Conservation (phyloP, 2,888 invertebrate species). For the Masnerella sp. region DNA sequence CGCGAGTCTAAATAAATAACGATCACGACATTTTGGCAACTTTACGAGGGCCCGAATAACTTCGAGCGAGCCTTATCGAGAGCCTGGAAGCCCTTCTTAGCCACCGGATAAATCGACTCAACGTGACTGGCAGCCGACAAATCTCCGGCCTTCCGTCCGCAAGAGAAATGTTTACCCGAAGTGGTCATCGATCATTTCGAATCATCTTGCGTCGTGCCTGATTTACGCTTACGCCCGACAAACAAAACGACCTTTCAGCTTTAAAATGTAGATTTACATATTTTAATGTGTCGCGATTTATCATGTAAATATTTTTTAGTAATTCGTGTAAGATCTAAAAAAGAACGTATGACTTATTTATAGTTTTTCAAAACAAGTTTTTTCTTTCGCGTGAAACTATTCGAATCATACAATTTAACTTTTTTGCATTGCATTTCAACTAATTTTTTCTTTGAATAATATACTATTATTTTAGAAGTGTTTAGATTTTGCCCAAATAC, state of each 20-base stretch:
- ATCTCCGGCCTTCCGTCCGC: slow-evolving; percentile 64
- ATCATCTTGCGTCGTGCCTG: slow-evolving; percentile 39
- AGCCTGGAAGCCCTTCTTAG: slow-evolving; percentile 64
- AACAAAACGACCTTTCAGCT: slow-evolving; percentile 21
- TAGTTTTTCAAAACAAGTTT: too few species aligned
- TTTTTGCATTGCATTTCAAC: too few species aligned
- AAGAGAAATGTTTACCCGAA: slow-evolving; percentile 54
- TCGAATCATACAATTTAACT: too few species aligned
- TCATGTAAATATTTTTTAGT: too few species aligned
- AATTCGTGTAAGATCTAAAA: too few species aligned
- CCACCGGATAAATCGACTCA: slow-evolving; percentile 71
- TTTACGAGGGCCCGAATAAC: slow-evolving; percentile 58
- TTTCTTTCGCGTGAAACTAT: too few species aligned
- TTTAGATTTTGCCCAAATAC: too few species aligned
- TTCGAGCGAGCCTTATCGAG: slow-evolving; percentile 55
- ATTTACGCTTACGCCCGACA: slow-evolving; percentile 41
- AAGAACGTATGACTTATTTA: too few species aligned
- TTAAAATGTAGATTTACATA: neutral
- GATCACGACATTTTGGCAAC: slow-evolving; percentile 61
- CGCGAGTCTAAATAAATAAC: slow-evolving; percentile 70
- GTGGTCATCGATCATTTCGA: slow-evolving; percentile 57
- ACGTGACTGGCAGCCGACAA: slow-evolving; percentile 72
- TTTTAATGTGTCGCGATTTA: too few species aligned
- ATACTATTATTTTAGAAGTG: too few species aligned
- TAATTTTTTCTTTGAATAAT: too few species aligned